Base-by-base conservation (phyloP, 2,888 invertebrate species). In the Acleris laterana region DNA sequence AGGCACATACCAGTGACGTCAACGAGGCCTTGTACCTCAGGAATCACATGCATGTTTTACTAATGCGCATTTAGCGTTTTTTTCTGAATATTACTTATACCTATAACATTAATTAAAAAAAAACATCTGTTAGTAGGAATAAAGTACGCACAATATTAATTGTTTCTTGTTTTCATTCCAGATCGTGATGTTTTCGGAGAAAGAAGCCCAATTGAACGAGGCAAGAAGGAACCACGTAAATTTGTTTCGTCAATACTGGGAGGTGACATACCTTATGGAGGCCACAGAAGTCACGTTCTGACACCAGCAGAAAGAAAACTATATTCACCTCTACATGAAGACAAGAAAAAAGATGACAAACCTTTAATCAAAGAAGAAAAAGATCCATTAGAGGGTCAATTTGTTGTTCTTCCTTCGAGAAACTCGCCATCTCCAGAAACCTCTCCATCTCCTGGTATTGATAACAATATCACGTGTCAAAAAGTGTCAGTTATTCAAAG, bases 221-320 rank as follows among this genome's bases (percentile, higher is more conserved):
- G 83, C 46, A 83, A 84, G 69, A 91, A 91, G 82, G 94, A 94
- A 87, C 93, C 93, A 53, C 85, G 93, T 77, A 93, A 96, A 71
- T 97, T 97, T 80, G 95, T 96, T 70, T 96, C 96, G 22, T 96
- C 96, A 20, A 96, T 96, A 77, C 93, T 96, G 38, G 97, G 97
- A 32, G 97, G 96, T 20, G 96, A 96, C 77, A 94, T 96, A 51
- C 97, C 97, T 5, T 97, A 97, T 75, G 96, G 96, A n/a, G 96
- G 96, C 76, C 93, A 92, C 70, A 93, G 95, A 76, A 95, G 95
- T 53, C 96, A 96, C 81, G 95, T 97, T 3, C 90, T 96, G n/a
- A 97, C 97, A 55, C 94, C 95, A 78, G 97, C 97, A 20, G 96
- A 97, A 87, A 94, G 96, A 71, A 97, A 97, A 89, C 96, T 96